Base-by-base conservation (phyloP, 2,113 vertebrate species). In the Prunella fulvescens region DNA sequence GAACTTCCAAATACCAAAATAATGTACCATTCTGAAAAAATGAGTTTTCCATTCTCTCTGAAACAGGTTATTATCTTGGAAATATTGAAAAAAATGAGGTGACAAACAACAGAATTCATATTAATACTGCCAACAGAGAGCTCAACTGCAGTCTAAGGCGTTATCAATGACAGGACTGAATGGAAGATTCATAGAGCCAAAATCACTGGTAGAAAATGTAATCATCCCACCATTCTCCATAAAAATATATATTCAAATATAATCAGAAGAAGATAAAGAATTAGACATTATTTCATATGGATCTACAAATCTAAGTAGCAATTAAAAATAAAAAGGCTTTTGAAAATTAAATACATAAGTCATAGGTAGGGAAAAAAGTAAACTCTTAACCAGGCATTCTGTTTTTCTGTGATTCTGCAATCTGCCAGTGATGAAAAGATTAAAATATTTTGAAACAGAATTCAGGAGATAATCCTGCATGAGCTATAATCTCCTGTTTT, bases 371-470 rank as follows among this genome's bases (percentile, higher is more conserved):
- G 47, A 39, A 79, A 89, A 78, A 69, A 72, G 39, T 8, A 42
- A 61, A 45, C 6, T 57, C 14, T 60, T 71, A 90, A 85, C 19
- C 28, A 88, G 11, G 7, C 24, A 81, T 88, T 72, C 23, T 86
- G 31, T 8, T 88, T 94, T 81, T 44, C 33, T 82, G 17, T 40
- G 35, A 88, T 86, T 88, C 82, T 90, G 19, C 60, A 95, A 29
- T 57, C 79, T 93, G 81, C 14, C 29, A 93, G 31, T 70, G 79
- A 95, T 86, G 81, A 93, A 90, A 90, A 94, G 81, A 88, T 96
- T 97, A 94, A 87, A 70, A 94, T 86, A 92, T 88, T 88, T 88
- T 58, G 5, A 19, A 93, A 80, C 10, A 92, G 33, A 93, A 86
- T 90, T 95, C 56, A 64, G 37, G 9, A 76, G 18, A 56, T 95